Base-by-base conservation (phyloP, 2,113 vertebrate species). In the Laterallus jamaicensis region DNA sequence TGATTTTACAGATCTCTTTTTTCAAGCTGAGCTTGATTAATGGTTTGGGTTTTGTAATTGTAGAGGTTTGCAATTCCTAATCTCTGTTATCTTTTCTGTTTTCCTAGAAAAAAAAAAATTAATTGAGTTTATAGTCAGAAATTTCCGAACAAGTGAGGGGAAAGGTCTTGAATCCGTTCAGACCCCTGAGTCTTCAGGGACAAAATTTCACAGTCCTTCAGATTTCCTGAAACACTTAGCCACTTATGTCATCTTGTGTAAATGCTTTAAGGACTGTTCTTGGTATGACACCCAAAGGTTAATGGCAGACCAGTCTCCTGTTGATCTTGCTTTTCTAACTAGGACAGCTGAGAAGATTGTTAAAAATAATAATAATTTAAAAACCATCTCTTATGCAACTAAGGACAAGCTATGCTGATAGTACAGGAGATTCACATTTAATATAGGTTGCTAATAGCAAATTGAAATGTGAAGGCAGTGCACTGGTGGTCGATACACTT, bases 81-180 rank as follows among this genome's bases (percentile, higher is more conserved):
- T 84, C 39, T 79, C 17, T 69, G 28, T 15, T 21, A 1, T 42
- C 5, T 5, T 32, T 26, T 12, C 24, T 28, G 44, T 58, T 12
- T 5, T 24, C 13, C 5, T 42, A 5, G 8, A 11, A 14, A 26
- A 19, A 37, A 64, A 81, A 78, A 79, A 81, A 39, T 86, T 92
- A 75, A 93, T 92, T 94, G 86, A 86, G 87, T 81, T 94, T 86
- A 82, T 76, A 82, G 90, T 92, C 93, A 89, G 75, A 97, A 91
- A 59, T 94, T 95, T 86, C 69, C 66, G 92, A 2, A 39, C 0
- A 1, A 81, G 79, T 32, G 49, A 94, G 81, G 58, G 74, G 54
- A 93, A 94, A 92, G 86, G 83, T 93, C 88, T 58, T 87, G 86
- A 84, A 73, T 81, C 78, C 4, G 1, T 78, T 89, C 50, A 91